phyloP scores from a whole-genome alignment of 2,888 invertebrate species.

The Pristionchus arcanus region DNA sequence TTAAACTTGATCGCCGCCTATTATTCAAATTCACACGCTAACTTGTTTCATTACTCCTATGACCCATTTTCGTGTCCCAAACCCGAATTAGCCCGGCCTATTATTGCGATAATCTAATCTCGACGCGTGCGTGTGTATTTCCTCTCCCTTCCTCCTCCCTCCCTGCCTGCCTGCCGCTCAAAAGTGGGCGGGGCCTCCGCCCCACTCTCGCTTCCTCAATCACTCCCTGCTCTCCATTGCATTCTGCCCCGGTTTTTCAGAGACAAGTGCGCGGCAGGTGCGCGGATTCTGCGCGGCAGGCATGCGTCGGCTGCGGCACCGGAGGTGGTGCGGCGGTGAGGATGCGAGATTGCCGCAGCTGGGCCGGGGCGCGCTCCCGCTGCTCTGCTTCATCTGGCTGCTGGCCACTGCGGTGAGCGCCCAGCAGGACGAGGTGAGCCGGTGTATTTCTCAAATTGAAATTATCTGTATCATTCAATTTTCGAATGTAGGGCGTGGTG shows the following conservation, averaged over 20 bases:
- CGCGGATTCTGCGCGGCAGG: neutral
- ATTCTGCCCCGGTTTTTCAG: neutral
- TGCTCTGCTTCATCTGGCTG: constrained; percentile 33
- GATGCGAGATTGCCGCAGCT: constrained; percentile 19
- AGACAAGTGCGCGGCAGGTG: constrained; percentile 1
- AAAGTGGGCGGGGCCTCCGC: constrained; percentile 39
- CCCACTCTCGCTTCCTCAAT: neutral
- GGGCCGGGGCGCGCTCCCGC: constrained; percentile 46
- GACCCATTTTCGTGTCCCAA: neutral
- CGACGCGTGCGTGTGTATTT: neutral
- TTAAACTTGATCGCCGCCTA: too few species aligned
- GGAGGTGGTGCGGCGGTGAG: constrained; percentile 44
- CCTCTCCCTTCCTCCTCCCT: neutral
- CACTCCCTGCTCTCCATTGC: neutral
- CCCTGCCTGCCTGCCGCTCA: neutral
- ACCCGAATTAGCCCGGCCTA: neutral
- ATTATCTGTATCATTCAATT: too few species aligned
- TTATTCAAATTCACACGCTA: too few species aligned
- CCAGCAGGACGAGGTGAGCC: neutral
- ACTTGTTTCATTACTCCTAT: too few species aligned
- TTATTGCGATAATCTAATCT: neutral
- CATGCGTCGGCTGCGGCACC: constrained; percentile 42
- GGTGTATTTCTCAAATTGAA: neutral
- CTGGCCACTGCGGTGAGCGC: neutral
- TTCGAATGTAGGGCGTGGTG: too few species aligned